Evolutionary conservation across 1,140 invertebrate species (phyloP).

Genomic region (Drosophila sturtevanti): DNA sequence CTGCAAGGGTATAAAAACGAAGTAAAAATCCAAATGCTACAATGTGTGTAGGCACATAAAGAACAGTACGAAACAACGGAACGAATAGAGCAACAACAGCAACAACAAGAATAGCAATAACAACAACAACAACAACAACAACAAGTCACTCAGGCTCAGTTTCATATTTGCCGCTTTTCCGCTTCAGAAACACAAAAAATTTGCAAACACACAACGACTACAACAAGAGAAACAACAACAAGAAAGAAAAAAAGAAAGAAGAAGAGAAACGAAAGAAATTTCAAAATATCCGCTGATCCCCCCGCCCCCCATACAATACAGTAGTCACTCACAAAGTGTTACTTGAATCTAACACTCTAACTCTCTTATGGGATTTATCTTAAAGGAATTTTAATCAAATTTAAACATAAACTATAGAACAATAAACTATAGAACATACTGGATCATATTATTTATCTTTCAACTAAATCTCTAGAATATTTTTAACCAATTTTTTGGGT

Average conservation of each 20-base stretch:
- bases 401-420: too few relatives aligned
- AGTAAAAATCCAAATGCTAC: not conserved
- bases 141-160: slow-evolving; percentile 25
- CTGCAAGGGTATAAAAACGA: too few relatives aligned
- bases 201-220: not conserved
- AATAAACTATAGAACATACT: too few relatives aligned
- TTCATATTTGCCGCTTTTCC: slow-evolving; percentile 44
- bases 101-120: slow-evolving; percentile 19
- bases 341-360: not conserved
- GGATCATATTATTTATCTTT: too few relatives aligned
- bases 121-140: slow-evolving; percentile 17
- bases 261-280: not conserved
- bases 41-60: slow-evolving; percentile 8
- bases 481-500: too few relatives aligned
- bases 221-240: not conserved
- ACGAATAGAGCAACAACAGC: slow-evolving; percentile 12
- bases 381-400: too few relatives aligned
- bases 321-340: not conserved
- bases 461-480: too few relatives aligned
- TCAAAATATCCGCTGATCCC: not conserved
- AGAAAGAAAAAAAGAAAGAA: not conserved
- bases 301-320: not conserved
- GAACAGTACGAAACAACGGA: not conserved
- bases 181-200: not conserved
- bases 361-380: too few relatives aligned